Conservation (phyloP, 2,113 vertebrate species). For the Calyptommatus sinebrachiatus region DNA sequence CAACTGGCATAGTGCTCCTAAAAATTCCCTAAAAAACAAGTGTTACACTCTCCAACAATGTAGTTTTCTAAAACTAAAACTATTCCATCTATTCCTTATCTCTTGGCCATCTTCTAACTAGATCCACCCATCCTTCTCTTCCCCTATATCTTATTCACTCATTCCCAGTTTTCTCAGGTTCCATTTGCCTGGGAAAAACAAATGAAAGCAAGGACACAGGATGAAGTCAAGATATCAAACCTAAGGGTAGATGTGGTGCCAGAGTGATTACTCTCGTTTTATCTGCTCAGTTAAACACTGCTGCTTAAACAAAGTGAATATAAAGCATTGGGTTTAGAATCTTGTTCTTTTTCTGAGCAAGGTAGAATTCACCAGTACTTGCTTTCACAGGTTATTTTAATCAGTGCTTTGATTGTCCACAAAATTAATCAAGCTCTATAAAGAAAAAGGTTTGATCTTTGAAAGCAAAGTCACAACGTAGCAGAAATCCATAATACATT, state of each 20-base stretch:
- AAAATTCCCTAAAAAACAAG: background rate
- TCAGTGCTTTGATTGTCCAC: conserved; percentile 20
- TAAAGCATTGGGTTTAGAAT: conserved; percentile 22
- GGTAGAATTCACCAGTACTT: conserved; percentile 39
- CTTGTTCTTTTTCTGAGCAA: conserved; percentile 5
- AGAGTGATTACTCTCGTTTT: background rate
- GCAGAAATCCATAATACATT: background rate
- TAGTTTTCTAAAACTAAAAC: background rate
- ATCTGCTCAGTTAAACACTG: background rate
- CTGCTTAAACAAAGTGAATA: conserved; percentile 1
- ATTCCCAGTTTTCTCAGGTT: background rate
- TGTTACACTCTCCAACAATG: no score
- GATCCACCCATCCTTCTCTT: background rate
- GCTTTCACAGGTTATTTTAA: conserved; percentile 30
- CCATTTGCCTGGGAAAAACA: background rate
- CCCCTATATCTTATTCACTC: conserved; percentile 2
- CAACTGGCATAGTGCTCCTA: background rate
- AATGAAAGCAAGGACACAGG: conserved; percentile 15
- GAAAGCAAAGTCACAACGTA: background rate
- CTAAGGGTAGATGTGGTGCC: background rate
- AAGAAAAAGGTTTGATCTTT: conserved; percentile 15
- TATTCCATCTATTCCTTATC: background rate
- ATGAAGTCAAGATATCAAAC: background rate
- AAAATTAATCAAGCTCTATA: conserved; percentile 30
- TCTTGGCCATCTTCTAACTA: background rate